Conservation (phyloP, 2,797 vertebrate species). For the Falco concolor region DNA sequence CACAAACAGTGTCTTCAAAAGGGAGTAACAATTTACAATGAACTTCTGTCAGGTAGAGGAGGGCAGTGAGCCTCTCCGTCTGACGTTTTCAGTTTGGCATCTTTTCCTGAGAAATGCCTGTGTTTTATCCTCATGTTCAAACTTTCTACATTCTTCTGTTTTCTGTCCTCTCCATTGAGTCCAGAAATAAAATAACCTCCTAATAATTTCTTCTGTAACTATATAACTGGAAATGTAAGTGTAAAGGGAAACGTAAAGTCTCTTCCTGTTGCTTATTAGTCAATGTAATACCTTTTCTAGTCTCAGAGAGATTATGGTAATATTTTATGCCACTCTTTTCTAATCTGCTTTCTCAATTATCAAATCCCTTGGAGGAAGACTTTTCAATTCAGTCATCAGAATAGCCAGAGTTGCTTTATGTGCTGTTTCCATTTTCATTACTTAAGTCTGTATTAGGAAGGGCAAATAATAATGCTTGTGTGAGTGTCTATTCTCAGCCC, state of each 20-base stretch:
- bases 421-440: constrained; percentile 30
- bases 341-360: constrained; percentile 63
- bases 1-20: neutral
- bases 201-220: constrained; percentile 10
- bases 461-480: neutral
- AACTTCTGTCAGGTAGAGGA: neutral
- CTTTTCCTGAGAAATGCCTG: neutral
- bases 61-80: neutral
- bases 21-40: neutral
- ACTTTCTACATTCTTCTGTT: neutral
- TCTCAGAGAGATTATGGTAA: constrained; percentile 43
- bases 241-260: constrained; percentile 39
- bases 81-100: neutral
- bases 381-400: constrained; percentile 39
- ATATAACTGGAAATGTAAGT: constrained; percentile 17
- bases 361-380: constrained; percentile 25
- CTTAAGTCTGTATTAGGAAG: neutral
- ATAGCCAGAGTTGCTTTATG: neutral
- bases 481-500: neutral
- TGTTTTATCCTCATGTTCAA: neutral
- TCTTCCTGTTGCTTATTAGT: constrained; percentile 50
- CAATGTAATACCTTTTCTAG: constrained; percentile 18
- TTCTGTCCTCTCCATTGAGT: neutral
- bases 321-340: constrained; percentile 56
- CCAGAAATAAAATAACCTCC: neutral